Evolutionary conservation across 2,797 vertebrate species (phyloP).

Genomic region (Novumbra hubbsi): DNA sequence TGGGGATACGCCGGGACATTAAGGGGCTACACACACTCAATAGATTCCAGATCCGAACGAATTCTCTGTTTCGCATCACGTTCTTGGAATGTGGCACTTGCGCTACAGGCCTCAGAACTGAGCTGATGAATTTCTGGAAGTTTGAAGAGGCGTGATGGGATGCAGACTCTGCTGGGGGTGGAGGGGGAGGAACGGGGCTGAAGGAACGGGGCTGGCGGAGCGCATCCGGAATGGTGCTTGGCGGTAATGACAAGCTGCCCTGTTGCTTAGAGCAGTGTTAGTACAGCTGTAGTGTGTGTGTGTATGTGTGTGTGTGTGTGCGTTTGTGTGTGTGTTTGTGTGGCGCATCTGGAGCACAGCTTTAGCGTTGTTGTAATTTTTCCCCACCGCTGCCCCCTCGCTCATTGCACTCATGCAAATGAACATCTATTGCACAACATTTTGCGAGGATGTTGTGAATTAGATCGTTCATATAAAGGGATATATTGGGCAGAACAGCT

Average conservation of each 20-base stretch:
- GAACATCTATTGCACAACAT: slow-evolving; percentile 61
- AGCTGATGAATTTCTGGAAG: slow-evolving; percentile 70
- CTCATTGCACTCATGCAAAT: slow-evolving; percentile 42
- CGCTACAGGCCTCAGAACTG: slow-evolving; percentile 71
- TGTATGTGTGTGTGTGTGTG: slow-evolving; percentile 26
- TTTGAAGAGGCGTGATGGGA: slow-evolving; percentile 73
- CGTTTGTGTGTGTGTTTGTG: slow-evolving; percentile 21
- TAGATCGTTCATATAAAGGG: slow-evolving; percentile 42
- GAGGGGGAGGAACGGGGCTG: slow-evolving; percentile 29
- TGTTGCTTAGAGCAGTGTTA: slow-evolving; percentile 65
- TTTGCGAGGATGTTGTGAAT: slow-evolving; percentile 52
- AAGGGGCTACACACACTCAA: slow-evolving; percentile 1
- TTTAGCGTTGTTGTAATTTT: slow-evolving; percentile 14
- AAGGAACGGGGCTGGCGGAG: slow-evolving; percentile 51
- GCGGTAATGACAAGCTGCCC: slow-evolving; percentile 63
- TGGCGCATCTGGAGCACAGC: slow-evolving; percentile 3
- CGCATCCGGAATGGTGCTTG: slow-evolving; percentile 57
- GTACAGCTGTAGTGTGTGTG: slow-evolving; percentile 49
- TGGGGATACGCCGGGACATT: not conserved
- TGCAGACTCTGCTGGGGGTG: slow-evolving; percentile 75
- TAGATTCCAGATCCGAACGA: slow-evolving; percentile 74
- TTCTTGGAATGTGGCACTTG: slow-evolving; percentile 71
- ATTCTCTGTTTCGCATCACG: slow-evolving; percentile 77
- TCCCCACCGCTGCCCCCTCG: slow-evolving; percentile 54
- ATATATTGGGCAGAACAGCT: slow-evolving; percentile 10